Conservation (phyloP, 1,140 invertebrate genomes). For the Drosophila dunni region DNA sequence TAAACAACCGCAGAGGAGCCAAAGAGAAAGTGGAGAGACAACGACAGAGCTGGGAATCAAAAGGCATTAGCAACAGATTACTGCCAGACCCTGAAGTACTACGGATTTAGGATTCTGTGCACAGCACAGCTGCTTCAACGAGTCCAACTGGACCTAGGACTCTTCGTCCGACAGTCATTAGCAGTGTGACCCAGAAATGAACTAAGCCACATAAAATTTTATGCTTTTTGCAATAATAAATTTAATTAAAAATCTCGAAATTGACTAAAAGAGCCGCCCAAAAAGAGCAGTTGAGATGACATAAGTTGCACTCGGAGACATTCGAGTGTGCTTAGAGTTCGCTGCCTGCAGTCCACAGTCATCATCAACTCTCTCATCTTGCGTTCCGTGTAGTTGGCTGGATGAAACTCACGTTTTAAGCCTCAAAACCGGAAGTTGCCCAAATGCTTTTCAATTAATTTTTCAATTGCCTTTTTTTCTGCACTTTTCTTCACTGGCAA, state of each 20-base stretch:
- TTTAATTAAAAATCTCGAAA: constrained; percentile 69
- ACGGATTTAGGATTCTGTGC: constrained; percentile 3
- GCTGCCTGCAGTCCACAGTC: not conserved
- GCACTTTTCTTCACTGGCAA: not conserved
- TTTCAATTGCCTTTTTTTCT: constrained; percentile 38
- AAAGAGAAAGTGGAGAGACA: not conserved
- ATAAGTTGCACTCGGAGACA: constrained; percentile 9
- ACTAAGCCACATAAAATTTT: constrained; percentile 72
- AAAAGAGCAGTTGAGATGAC: not conserved
- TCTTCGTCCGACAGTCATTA: constrained; percentile 58
- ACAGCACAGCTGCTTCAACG: constrained; percentile 11
- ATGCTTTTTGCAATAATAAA: constrained; percentile 75
- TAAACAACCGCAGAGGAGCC: constrained; percentile 42
- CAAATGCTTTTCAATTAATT: constrained; percentile 66
- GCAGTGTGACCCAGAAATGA: constrained; percentile 73
- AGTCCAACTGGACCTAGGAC: constrained; percentile 4
- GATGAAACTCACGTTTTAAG: constrained; percentile 25
- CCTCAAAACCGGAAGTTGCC: constrained; percentile 27
- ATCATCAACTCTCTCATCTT: not conserved
- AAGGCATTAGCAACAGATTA: constrained; percentile 73
- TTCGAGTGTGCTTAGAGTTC: not conserved
- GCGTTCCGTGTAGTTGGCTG: not conserved
- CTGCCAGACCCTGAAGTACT: constrained; percentile 22
- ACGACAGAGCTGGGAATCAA: constrained; percentile 28
- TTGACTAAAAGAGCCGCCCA: constrained; percentile 30